Base-by-base conservation (phyloP, 1,140 invertebrate genomes). In the Drosophila albomicans region DNA sequence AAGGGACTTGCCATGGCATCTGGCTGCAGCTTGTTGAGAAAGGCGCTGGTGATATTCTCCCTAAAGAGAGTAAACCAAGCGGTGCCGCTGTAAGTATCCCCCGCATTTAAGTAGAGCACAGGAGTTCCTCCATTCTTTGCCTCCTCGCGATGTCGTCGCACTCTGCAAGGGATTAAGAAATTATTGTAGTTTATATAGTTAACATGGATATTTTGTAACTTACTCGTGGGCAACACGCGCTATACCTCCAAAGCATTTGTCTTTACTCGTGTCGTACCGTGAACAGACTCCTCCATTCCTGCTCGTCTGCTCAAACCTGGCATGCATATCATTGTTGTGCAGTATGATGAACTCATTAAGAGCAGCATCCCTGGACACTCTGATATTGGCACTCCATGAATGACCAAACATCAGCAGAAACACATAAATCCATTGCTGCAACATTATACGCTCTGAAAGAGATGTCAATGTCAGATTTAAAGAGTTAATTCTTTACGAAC, bases 241-340 rank as follows among this genome's bases (percentile, higher is more conserved):
- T 81, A 98, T 96, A 0, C 97, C 97, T 10, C 97, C 97, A 78
- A 95, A 97, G 91, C 97, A 98, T 65, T 95, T 94, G 1, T 94
- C 92, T 0, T 91, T 93, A 1, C 90, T 91, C 10, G 93, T 90
- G 51, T 95, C 94, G n/a, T 93, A 90, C 3, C 91, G 65, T 0
- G 94, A 93, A 87, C 96, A 98, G 1, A 93, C 93, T 1, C 95
- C 94, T 6, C 95, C 95, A 13, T 95, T 94, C 68, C 93, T 93
- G 30, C 95, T 95, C 0, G 95, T 96, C 92, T 98, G 95, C 65
- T 97, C 96, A 90, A 98, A 98, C 30, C 96, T 94, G 0, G 96
- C 94, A 82, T 98, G 97, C 94, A 98, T 96, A 87, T 98, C 97
- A 91, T 98, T 98, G 56, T 97, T 97, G 92, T 98, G 97, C 0